Evolutionary conservation across 2,888 invertebrate species (phyloP).

Genomic region (Stenolophus ochropezus): DNA sequence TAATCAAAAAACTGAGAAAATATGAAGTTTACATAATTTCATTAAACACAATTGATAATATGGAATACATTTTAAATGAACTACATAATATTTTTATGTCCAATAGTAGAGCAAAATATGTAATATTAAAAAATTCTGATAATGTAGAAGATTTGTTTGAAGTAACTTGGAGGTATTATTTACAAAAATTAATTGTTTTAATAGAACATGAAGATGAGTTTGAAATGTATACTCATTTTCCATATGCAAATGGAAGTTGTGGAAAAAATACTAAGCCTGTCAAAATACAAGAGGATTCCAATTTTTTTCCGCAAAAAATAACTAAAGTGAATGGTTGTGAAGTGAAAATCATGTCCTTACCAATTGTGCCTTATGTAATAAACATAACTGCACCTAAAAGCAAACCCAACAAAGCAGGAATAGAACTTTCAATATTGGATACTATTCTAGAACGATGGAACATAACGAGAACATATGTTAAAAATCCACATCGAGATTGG

Average conservation of each 20-base stretch:
- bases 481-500: not conserved
- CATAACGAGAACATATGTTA: not conserved
- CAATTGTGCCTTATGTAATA: slow-evolving; percentile 14
- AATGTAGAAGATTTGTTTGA: not conserved
- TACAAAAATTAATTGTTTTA: not conserved
- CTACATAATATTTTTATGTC: not conserved
- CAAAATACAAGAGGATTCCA: not conserved
- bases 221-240: slow-evolving; percentile 6
- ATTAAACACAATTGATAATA: not conserved
- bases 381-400: slow-evolving; percentile 7
- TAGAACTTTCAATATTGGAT: slow-evolving; percentile 17
- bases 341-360: not conserved
- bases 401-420: not conserved
- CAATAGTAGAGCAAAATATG: slow-evolving; percentile 17
- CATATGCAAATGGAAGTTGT: not conserved
- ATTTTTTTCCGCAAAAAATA: slow-evolving; percentile 19
- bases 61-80: not conserved
- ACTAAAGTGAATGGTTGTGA: slow-evolving; percentile 8
- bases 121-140: not conserved
- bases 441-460: not conserved
- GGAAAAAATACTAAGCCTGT: not conserved
- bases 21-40: not conserved
- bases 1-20: not conserved
- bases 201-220: not conserved
- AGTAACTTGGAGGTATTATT: slow-evolving; percentile 1